Conservation (phyloP, 2,113 vertebrate genomes). For the Symphodus melops region DNA sequence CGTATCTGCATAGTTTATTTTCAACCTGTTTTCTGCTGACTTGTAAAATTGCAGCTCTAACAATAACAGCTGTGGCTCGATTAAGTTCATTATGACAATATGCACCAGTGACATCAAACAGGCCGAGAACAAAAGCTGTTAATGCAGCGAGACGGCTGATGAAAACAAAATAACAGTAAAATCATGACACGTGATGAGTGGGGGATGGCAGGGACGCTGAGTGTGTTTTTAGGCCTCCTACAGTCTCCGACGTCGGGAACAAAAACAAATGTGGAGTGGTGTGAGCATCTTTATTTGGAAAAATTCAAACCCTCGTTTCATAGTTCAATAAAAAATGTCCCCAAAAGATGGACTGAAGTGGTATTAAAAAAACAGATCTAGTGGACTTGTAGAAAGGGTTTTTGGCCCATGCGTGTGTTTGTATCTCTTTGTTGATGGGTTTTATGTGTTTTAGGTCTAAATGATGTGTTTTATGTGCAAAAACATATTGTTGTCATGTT, state of each 20-base stretch:
- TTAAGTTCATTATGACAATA: neutral
- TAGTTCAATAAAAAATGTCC: constrained; percentile 47
- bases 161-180: constrained; percentile 17
- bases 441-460: too few relatives aligned
- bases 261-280: constrained; percentile 38
- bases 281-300: constrained; percentile 52
- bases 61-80: too few relatives aligned
- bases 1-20: neutral
- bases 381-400: neutral
- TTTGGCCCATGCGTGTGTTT: neutral
- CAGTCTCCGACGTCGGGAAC: constrained; percentile 41
- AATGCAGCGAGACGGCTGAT: neutral
- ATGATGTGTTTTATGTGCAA: too few relatives aligned
- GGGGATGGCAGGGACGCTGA: constrained; percentile 9
- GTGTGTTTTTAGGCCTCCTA: constrained; percentile 16
- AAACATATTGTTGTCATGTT: too few relatives aligned
- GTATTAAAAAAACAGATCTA: constrained; percentile 17
- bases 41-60: neutral
- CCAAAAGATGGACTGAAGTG: constrained; percentile 20
- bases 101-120: neutral
- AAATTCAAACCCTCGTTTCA: constrained; percentile 25
- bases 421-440: neutral
- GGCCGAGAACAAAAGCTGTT: neutral
- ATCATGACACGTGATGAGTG: constrained; percentile 43
- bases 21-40: neutral